A percentile compares a stretch with the other conserved stretches of the same genome.
Conservation (phyloP, 1,140 invertebrate species). For the Anastrepha obliqua region DNA sequence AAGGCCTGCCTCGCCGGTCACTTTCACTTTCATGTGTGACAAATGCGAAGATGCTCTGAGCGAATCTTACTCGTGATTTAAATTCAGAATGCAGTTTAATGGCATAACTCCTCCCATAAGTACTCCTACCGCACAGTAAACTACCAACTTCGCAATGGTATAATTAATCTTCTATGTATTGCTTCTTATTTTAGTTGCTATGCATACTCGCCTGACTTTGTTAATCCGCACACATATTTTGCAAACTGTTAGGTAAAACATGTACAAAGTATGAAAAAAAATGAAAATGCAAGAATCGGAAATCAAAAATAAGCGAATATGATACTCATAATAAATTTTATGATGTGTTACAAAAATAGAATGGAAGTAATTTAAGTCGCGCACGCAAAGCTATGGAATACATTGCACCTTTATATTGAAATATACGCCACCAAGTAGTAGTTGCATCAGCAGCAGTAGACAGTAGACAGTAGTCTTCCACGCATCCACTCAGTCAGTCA, state of each 20-base stretch:
- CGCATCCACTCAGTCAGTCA: constrained; percentile 13
- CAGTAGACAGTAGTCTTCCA: constrained; percentile 32
- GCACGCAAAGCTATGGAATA: neutral
- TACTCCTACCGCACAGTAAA: no score
- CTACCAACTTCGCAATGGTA: no score
- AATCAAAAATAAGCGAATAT: neutral
- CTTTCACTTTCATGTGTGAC: no score
- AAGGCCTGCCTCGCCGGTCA: no score
- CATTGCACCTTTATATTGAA: neutral
- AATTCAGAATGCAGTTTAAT: no score
- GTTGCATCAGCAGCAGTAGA: neutral
- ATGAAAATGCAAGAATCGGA: neutral
- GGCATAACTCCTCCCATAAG: no score
- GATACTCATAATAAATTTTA: neutral
- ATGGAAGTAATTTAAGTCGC: constrained; percentile 26
- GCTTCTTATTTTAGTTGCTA: no score
- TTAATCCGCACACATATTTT: no score
- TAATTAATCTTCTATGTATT: no score
- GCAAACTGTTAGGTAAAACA: neutral
- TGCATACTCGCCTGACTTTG: no score
- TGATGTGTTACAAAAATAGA: constrained; percentile 35
- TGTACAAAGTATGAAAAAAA: neutral
- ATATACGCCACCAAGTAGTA: neutral
- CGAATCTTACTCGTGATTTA: no score
- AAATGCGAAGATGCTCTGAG: no score